Conservation (phyloP, 2,888 invertebrate species). For the Acleris emargana region DNA sequence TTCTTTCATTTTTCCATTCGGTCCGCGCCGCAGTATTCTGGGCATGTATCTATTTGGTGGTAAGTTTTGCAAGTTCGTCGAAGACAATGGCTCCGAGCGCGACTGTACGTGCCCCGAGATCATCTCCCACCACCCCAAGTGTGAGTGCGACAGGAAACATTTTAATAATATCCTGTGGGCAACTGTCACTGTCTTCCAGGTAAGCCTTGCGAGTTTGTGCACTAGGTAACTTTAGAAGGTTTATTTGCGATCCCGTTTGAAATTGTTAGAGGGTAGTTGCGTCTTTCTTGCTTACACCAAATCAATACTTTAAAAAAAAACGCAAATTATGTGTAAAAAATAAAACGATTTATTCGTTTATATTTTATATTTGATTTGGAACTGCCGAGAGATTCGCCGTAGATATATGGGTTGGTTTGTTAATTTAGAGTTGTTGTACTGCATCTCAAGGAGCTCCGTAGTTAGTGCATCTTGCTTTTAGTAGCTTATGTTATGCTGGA, state of each 20-base stretch:
- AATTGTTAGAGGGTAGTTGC: conserved; percentile 67
- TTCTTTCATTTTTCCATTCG: conserved; percentile 82
- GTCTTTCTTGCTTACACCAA: conserved; percentile 68
- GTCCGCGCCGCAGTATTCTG: conserved; percentile 92
- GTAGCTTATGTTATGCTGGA: conserved; percentile 65
- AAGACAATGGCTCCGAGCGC: conserved; percentile 91
- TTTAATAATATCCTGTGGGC: conserved; percentile 99
- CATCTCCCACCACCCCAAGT: conserved; percentile 93
- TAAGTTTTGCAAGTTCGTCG: conserved; percentile 99
- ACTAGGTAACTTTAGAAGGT: conserved; percentile 71
- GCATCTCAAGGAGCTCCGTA: conserved; percentile 71
- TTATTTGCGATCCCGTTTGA: conserved; percentile 78
- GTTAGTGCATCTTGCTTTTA: conserved; percentile 78
- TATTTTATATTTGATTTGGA: conserved; percentile 41
- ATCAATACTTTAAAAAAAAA: conserved; percentile 36
- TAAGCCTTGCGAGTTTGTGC: conserved; percentile 84
- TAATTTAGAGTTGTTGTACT: conserved; percentile 53
- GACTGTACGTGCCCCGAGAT: conserved; percentile 97
- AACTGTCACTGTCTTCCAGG: conserved; percentile 98
- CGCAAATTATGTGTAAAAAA: conserved; percentile 56
- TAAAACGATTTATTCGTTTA: conserved; percentile 35
- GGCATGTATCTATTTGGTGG: conserved; percentile 99
- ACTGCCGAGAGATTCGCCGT: conserved; percentile 70
- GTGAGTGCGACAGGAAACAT: conserved; percentile 98
- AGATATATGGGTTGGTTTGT: conserved; percentile 43